Evolutionary conservation across 2,888 invertebrate genomes (phyloP), one percentile per base, ranked within the genome.

Genomic region (Sinotaia quadrata): DNA sequence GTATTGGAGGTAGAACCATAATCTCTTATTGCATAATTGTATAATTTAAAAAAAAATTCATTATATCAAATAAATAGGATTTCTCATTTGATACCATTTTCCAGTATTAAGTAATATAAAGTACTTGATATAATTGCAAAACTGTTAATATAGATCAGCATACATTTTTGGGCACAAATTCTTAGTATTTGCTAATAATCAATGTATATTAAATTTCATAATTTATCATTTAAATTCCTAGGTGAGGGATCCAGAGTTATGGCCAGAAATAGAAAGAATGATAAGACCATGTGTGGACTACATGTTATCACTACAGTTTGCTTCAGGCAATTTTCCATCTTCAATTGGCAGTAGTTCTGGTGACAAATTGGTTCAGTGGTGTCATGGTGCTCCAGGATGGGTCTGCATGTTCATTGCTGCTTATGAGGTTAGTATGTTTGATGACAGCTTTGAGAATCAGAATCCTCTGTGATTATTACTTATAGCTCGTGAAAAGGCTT

Each of bases 341-440:
- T 95, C 95, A 0, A 78, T 93, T 34, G 92, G 91, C 1, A 93
- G 82, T 69, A 66, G 91, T 74, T 89, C 77, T 12, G 80, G 91
- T 36, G 96, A 96, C 86, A 92, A 91, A 87, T 90, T 95, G 73
- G 92, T 96, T 27, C 96, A 96, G 81, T 96, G 96, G 96, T 96
- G 96, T 88, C 96, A 96, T 86, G 96, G 96, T n/a, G 94, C 95
- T 29, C 94, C 96, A 24, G 95, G 95, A 47, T 93, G 94, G 89
- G 91, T 94, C 18, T 92, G 93, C 78, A 88, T 94, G 78, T 93
- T 87, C 74, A 73, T 84, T 10, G 58, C 74, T 51, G 87, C 88
- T 37, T 84, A 87, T 72, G 80, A 82, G 82, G 85, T 85, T 73
- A 34, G 52, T 24, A 47, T 47, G 1, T 21, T 24, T 12, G 8